A percentile compares a stretch with the other conserved stretches of the same genome.
Evolutionary conservation across 2,113 vertebrate species (phyloP).

Genomic region (Taxidea taxus): DNA sequence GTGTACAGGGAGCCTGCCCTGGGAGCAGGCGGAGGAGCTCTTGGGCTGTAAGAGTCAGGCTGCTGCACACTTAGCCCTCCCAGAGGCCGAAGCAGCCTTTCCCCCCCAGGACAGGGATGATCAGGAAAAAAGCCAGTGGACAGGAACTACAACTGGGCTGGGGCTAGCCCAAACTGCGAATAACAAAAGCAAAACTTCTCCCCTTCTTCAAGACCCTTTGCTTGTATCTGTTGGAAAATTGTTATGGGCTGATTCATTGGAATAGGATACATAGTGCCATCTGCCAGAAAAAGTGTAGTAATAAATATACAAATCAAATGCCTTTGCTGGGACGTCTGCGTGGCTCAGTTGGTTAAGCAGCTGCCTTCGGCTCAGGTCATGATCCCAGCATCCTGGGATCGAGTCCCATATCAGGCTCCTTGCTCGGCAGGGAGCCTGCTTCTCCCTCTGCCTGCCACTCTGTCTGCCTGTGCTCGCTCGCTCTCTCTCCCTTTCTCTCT

Average conservation of each 20-base stretch:
- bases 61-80: neutral
- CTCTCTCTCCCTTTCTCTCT: too few relatives aligned
- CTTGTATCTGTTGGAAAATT: neutral
- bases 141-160: neutral
- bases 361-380: too few relatives aligned
- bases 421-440: too few relatives aligned
- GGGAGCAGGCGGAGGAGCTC: neutral
- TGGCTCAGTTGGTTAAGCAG: too few relatives aligned
- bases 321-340: too few relatives aligned
- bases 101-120: neutral
- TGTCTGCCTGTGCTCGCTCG: too few relatives aligned
- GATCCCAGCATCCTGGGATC: too few relatives aligned
- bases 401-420: too few relatives aligned
- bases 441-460: too few relatives aligned
- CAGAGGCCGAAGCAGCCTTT: neutral
- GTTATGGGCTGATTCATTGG: neutral
- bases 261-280: neutral
- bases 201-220: neutral
- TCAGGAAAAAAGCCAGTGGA: neutral
- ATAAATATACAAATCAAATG: neutral
- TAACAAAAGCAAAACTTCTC: neutral
- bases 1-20: rapidly evolving
- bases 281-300: neutral
- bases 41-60: too few relatives aligned
- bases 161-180: neutral